phyloP scores from a whole-genome alignment of 2,888 invertebrate genomes.

The Malthinus seriepunctatus region DNA sequence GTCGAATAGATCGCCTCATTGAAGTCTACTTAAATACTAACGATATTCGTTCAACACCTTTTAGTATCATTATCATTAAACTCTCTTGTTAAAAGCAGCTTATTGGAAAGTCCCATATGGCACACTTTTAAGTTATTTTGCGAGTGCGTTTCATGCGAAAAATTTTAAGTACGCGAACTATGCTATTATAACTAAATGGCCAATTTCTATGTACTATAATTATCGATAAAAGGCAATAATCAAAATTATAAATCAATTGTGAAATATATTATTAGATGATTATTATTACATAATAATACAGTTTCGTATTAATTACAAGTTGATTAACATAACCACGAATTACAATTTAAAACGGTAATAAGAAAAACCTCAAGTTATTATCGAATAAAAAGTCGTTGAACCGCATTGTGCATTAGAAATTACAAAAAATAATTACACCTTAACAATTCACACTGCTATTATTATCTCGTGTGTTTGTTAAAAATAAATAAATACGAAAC shows the following conservation, averaged over 20 bases:
- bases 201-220: no score
- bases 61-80: no score
- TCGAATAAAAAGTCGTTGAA: slow-evolving; percentile 19
- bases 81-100: no score
- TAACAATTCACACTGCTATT: slow-evolving; percentile 19
- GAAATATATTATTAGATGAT: not conserved
- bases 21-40: no score
- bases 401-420: slow-evolving; percentile 19
- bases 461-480: slow-evolving; percentile 7
- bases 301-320: slow-evolving; percentile 12
- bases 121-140: no score
- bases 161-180: no score
- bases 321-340: slow-evolving; percentile 16
- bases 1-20: no score
- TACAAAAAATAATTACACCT: slow-evolving; percentile 19
- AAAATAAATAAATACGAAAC: not conserved
- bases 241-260: not conserved
- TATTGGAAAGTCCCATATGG: no score
- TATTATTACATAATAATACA: slow-evolving; percentile 1
- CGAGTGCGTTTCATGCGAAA: no score
- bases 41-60: no score
- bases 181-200: no score
- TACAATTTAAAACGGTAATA: slow-evolving; percentile 19
- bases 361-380: slow-evolving; percentile 17
- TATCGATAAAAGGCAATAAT: not conserved